A percentile compares a stretch with the other conserved stretches of the same genome.
phyloP scores from a whole-genome alignment of 2,113 vertebrate genomes.

The Cyanocitta stelleri region DNA sequence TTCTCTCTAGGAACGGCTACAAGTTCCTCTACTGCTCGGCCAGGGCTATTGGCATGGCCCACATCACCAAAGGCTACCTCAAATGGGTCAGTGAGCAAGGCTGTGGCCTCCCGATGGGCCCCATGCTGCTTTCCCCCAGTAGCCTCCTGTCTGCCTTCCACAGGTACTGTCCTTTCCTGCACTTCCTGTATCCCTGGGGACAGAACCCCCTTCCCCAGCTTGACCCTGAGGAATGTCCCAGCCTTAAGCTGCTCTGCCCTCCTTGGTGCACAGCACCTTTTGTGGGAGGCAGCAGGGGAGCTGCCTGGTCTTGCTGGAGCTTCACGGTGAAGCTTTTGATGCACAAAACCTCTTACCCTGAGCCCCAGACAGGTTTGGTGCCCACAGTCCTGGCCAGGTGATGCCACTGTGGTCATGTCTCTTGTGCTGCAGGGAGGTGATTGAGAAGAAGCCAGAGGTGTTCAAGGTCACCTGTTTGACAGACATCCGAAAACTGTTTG shows the following conservation, averaged over 20 bases:
- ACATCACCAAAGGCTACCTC: conserved; percentile 90
- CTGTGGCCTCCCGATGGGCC: conserved; percentile 85
- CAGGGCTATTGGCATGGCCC: conserved; percentile 89
- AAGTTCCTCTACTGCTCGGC: conserved; percentile 97
- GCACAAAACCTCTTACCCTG: not conserved
- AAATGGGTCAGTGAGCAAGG: conserved; percentile 87
- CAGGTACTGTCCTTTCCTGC: conserved; percentile 71
- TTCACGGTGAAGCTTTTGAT: not conserved
- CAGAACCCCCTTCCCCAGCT: not conserved
- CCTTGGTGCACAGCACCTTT: not conserved
- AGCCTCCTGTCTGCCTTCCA: conserved; percentile 93
- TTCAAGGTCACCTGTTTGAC: conserved; percentile 90
- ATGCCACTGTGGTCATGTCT: not conserved
- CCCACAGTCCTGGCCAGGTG: not conserved
- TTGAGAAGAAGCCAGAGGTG: conserved; percentile 91
- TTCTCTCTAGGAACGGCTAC: conserved; percentile 85
- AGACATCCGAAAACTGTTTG: conserved; percentile 88
- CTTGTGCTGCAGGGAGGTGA: conserved; percentile 81
- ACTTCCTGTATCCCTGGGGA: not conserved
- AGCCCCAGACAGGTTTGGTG: not conserved
- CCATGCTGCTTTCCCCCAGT: conserved; percentile 90
- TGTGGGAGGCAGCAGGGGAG: not conserved
- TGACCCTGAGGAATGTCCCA: not conserved
- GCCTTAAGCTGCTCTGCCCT: not conserved
- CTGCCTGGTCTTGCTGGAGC: not conserved